Base-by-base conservation (phyloP, 2,888 invertebrate species). In the Anoncus sp. region DNA sequence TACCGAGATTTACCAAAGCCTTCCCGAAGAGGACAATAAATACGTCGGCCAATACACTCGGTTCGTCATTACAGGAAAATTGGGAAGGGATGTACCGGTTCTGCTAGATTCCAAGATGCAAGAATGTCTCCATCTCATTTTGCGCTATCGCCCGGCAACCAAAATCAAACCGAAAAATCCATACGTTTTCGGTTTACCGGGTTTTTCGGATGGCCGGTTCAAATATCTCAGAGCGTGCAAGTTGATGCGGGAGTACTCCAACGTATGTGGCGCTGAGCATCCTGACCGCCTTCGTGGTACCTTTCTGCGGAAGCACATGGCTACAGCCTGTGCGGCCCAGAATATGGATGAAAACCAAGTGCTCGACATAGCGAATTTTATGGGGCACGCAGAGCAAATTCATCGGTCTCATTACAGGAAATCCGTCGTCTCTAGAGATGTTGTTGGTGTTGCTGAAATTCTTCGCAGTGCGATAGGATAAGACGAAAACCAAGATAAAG, bases 381-480 rank as follows among this genome's bases (percentile, higher is more conserved):
- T 79, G 75, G 75, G 78, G 9, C 78, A 79, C 35, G 70, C 51
- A 3, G 66, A 78, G 14, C n/a, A 40, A 27, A 78, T 78, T 14
- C 78, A 78, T 22, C 57, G 57, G 1, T 18, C 35, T 10, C 18
- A 59, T 45, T 78, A 78, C 18, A 43, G 63, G 12, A 70, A 65
- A 53, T 22, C 75, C 10, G 71, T 69, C 9, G 53, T 66, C 12
- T 24, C 49, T 22, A 27, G 71, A 53, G 75, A 79, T 40, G 49
- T 77, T 16, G 59, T 59, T 35, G 63, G 57, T 18, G 74, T 77
- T 14, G 65, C 73, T 12, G 51, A 67, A 53, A 53, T 72, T 16
- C 53, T 76, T 9, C 49, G 49, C 49, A 49, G 49, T 49, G 49
- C 49, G 9, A 49, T 49, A 22, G 49, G 49, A 20, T 22, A 49